Evolutionary conservation across 2,888 invertebrate species (phyloP).

Genomic region (Ernsta delagoae): DNA sequence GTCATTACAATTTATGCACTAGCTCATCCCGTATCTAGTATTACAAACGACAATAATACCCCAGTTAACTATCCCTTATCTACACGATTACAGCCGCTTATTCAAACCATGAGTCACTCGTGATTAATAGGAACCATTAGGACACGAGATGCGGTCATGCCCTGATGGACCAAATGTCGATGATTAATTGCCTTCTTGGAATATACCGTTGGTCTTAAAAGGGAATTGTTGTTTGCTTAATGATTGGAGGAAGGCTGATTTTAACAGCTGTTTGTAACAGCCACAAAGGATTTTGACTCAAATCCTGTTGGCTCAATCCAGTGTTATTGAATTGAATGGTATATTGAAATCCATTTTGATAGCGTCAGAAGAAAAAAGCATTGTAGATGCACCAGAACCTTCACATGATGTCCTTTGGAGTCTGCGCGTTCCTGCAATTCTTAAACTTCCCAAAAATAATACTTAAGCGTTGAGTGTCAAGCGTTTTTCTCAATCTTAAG

Average conservation of each 20-base stretch:
- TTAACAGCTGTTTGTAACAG: constrained; percentile 3
- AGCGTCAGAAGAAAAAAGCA: no score
- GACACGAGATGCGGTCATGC: constrained; percentile 33
- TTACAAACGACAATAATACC: not conserved
- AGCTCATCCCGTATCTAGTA: not conserved
- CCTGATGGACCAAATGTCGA: constrained; percentile 36
- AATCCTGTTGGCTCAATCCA: not conserved
- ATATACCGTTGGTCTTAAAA: constrained; percentile 27
- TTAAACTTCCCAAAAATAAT: no score
- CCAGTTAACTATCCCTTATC: constrained; percentile 27
- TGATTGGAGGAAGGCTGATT: constrained; percentile 9
- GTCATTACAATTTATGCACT: not conserved
- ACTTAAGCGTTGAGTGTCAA: no score
- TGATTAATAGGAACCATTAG: constrained; percentile 37
- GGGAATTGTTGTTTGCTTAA: constrained; percentile 26
- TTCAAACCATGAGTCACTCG: constrained; percentile 47
- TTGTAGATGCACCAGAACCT: no score
- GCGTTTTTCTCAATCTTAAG: no score
- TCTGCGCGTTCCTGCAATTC: no score
- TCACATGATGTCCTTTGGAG: no score
- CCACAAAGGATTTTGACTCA: constrained; percentile 1
- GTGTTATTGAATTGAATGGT: not conserved
- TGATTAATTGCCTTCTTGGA: constrained; percentile 34
- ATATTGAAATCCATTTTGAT: not conserved
- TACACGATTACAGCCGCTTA: constrained; percentile 40